These are phyloP conservation scores for Odontocolon sp. DNA, from an alignment of 2,888 invertebrate genomes.

Conservation along the genomic window DNA sequence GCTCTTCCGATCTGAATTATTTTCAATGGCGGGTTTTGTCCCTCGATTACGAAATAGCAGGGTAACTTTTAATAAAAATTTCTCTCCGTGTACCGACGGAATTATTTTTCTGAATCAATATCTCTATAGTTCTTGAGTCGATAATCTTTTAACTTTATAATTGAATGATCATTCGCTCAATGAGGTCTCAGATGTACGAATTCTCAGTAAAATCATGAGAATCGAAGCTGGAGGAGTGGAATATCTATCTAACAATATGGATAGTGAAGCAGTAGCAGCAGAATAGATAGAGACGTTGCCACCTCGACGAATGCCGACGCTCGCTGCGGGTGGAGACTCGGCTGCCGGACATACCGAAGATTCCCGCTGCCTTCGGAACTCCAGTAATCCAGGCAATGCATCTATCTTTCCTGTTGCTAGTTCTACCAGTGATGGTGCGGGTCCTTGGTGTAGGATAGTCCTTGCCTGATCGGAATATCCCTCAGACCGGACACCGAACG, in stretches of 20 bases:
- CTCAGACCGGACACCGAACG: constrained; percentile 45
- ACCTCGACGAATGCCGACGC: constrained; percentile 74
- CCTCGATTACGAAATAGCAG: too few relatives aligned
- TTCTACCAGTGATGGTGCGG: constrained; percentile 1
- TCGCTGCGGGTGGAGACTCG: constrained; percentile 62
- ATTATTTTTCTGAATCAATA: too few relatives aligned
- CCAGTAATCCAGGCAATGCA: constrained; percentile 72
- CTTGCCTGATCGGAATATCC: constrained; percentile 41
- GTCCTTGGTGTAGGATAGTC: constrained; percentile 11
- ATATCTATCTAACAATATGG: constrained; percentile 23
- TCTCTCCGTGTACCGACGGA: too few relatives aligned
- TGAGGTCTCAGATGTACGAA: background rate
- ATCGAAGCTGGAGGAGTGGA: constrained; percentile 28
- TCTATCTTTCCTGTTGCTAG: constrained; percentile 68
- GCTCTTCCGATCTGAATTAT: too few relatives aligned
- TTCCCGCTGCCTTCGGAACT: constrained; percentile 70
- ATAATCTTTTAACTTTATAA: background rate
- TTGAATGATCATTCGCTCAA: background rate
- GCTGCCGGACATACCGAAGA: constrained; percentile 73
- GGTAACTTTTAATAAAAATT: too few relatives aligned
- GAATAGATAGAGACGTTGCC: constrained; percentile 56
- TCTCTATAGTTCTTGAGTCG: background rate
- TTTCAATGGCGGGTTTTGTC: too few relatives aligned
- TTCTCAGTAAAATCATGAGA: constrained; percentile 16
- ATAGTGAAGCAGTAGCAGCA: constrained; percentile 45